Evolutionary conservation across 2,113 vertebrate genomes (phyloP).

Genomic region (Solenodon paradoxus): DNA sequence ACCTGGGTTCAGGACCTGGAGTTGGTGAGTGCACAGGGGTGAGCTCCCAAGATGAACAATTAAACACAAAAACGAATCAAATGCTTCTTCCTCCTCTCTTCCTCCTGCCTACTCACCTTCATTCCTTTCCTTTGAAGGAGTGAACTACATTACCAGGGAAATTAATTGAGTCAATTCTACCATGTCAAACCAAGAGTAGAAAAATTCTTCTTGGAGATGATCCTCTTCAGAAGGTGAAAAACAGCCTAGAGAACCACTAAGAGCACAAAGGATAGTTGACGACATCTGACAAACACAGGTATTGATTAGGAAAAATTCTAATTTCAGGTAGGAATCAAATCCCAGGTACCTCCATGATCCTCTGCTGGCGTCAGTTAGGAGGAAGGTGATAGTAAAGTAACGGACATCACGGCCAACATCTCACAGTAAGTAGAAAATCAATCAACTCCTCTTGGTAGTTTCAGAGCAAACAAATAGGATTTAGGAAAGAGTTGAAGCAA

Average conservation of each 20-base stretch:
- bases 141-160: constrained; percentile 5
- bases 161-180: neutral
- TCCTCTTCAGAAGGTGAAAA: constrained; percentile 16
- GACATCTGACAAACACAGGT: neutral
- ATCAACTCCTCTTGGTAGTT: neutral
- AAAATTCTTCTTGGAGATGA: neutral
- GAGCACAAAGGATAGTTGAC: constrained; percentile 17
- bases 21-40: too few relatives aligned
- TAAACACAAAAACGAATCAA: too few relatives aligned
- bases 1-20: too few relatives aligned
- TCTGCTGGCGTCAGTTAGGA: neutral
- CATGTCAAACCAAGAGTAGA: neutral
- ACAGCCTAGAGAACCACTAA: neutral
- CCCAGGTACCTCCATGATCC: neutral
- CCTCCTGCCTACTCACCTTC: too few relatives aligned
- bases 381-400: neutral
- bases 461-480: constrained; percentile 28
- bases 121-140: too few relatives aligned
- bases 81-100: too few relatives aligned
- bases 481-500: neutral
- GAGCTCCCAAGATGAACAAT: too few relatives aligned
- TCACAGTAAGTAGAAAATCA: constrained; percentile 25
- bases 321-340: constrained; percentile 49
- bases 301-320: neutral
- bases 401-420: neutral